Percentiles rank a stretch among this genome's conserved stretches.
These are phyloP conservation scores for Drosophila orena DNA, from an alignment of 1,140 invertebrate species.

Conservation along the genomic window DNA sequence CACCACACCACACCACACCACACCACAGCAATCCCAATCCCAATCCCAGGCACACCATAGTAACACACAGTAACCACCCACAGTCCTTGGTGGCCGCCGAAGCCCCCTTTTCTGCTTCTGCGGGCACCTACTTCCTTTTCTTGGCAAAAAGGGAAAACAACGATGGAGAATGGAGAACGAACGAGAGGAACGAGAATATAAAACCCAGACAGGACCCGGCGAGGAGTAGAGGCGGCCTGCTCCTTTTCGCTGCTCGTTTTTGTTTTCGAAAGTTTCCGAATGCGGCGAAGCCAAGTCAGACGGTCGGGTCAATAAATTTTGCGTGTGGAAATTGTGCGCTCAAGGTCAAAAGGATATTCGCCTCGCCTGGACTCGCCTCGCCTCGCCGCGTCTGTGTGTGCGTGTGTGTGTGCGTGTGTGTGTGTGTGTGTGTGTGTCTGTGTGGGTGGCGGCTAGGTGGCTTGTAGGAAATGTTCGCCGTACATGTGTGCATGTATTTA, in stretches of 20 bases:
- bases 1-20: constrained; percentile 10
- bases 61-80: constrained; percentile 1
- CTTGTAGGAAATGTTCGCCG: constrained; percentile 69
- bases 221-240: constrained; percentile 31
- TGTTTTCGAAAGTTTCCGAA: constrained; percentile 60
- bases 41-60: no score
- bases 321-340: constrained; percentile 79
- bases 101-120: constrained; percentile 35
- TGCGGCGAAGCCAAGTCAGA: constrained; percentile 62
- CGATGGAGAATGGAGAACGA: no score
- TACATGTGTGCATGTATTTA: constrained; percentile 14
- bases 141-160: constrained; percentile 33
- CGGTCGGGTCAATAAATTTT: constrained; percentile 83
- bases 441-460: constrained; percentile 13
- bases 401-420: constrained; percentile 7
- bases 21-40: no score
- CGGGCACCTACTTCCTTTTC: constrained; percentile 77
- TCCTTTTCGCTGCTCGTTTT: constrained; percentile 39
- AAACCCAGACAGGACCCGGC: constrained; percentile 59
- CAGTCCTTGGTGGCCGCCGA: constrained; percentile 9
- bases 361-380: constrained; percentile 51
- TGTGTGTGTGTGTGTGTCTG: constrained; percentile 1
- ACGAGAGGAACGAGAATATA: constrained; percentile 17
- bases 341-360: constrained; percentile 85
- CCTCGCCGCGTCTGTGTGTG: constrained; percentile 34